phyloP scores from a whole-genome alignment of 1,140 invertebrate genomes.

The Mylabris phalerata region DNA sequence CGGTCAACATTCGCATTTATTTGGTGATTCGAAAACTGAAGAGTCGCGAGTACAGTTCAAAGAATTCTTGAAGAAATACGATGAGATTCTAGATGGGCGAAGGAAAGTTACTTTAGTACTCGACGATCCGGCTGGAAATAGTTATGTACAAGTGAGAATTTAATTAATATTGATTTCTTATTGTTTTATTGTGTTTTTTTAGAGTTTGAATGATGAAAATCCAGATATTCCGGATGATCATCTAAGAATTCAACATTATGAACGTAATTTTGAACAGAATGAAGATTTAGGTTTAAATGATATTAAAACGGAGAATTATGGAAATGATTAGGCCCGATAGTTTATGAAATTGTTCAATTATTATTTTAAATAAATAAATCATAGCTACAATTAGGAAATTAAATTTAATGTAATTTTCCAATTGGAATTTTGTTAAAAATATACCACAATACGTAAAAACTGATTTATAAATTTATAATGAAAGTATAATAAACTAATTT shows the following conservation, averaged over 20 bases:
- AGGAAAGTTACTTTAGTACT: slow-evolving; percentile 69
- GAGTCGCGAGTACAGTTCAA: slow-evolving; percentile 50
- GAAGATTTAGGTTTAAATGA: slow-evolving; percentile 94
- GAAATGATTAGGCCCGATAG: slow-evolving; percentile 10
- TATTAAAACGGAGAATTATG: slow-evolving; percentile 88
- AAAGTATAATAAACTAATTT: too few species aligned
- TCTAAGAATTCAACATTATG: slow-evolving; percentile 74
- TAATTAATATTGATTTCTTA: slow-evolving; percentile 3
- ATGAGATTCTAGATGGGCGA: slow-evolving; percentile 61
- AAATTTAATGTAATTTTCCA: too few species aligned
- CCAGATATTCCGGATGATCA: slow-evolving; percentile 50
- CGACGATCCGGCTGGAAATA: slow-evolving; percentile 96
- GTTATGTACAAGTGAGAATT: slow-evolving; percentile 75
- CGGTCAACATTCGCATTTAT: slow-evolving; percentile 57
- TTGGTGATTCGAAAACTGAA: slow-evolving; percentile 64
- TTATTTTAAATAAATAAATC: too few species aligned
- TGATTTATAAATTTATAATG: too few species aligned
- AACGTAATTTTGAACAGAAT: slow-evolving; percentile 85
- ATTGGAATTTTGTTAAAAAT: too few species aligned
- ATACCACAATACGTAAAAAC: too few species aligned
- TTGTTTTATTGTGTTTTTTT: slow-evolving; percentile 20
- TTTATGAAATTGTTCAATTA: not conserved
- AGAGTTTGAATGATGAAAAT: slow-evolving; percentile 58
- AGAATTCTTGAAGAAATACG: slow-evolving; percentile 61
- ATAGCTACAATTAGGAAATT: too few species aligned